Conservation (phyloP, 1,140 invertebrate genomes). For the Hirudo medicinalis region DNA sequence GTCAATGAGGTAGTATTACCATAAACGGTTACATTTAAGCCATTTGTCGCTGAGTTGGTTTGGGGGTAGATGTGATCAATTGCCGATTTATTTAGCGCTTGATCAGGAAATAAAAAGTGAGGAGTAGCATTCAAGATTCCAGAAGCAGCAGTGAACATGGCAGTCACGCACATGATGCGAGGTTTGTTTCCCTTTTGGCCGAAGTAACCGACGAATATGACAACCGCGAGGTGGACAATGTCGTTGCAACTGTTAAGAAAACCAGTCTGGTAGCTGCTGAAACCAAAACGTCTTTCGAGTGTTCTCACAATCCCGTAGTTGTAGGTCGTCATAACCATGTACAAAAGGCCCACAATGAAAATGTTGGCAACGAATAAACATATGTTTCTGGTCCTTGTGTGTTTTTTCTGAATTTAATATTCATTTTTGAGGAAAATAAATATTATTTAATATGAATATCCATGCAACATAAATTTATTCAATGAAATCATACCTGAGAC, state of each 20-base stretch:
- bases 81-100: background rate
- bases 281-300: constrained; percentile 25
- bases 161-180: constrained; percentile 27
- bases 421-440: too few species aligned
- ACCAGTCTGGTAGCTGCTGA: constrained; percentile 30
- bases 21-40: background rate
- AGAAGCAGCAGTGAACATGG: constrained; percentile 29
- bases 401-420: too few species aligned
- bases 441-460: too few species aligned
- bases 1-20: background rate
- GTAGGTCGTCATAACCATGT: constrained; percentile 8
- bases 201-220: constrained; percentile 29
- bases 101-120: constrained; percentile 25
- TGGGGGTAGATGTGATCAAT: background rate
- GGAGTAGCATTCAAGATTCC: constrained; percentile 31
- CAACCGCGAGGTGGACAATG: constrained; percentile 30
- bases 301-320: constrained; percentile 16
- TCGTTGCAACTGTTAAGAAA: constrained; percentile 34
- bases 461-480: too few species aligned
- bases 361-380: constrained; percentile 18
- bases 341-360: constrained; percentile 6
- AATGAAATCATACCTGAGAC: too few species aligned
- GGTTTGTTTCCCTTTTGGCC: constrained; percentile 30
- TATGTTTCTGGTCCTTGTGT: background rate
- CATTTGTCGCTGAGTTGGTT: background rate